Evolutionary conservation across 2,113 vertebrate species (phyloP), one percentile per base, ranked within the genome.

Genomic region (Alces alces): DNA sequence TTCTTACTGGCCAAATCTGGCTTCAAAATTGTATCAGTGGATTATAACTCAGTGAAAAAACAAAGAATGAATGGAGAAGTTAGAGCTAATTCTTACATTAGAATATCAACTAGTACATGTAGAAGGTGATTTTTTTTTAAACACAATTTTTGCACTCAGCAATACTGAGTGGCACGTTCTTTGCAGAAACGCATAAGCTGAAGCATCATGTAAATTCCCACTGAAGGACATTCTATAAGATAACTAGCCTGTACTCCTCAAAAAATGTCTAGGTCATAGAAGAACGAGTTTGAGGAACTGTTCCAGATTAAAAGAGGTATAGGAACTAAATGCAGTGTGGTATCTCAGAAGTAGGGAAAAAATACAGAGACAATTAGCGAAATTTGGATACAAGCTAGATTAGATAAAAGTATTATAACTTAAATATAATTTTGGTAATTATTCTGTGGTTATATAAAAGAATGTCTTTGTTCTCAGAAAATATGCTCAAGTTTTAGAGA

Each of bases 381-480:
- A 87, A 90, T 80, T 43, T 85, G 57, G 57, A 58, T 96, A 33
- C 47, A 52, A n/a, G 10, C 17, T 89, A 25, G 15, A 27, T 84
- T 89, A 19, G 27, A 82, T 89, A 93, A 79, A 55, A 96, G 25
- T 73, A 73, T 27, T 80, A 33, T 47, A 21, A 87, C 57, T 96
- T 87, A 83, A 73, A 57, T 90, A 23, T 58, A 91, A 55, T 91
- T 97, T 97, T 91, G 36, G 45, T 91, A 94, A 54, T 57, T 95
- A 83, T 45, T 55, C 55, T 64, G 10, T 93, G 33, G 12, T 80
- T 98, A 52, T 93, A 9, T 66, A 91, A 95, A 79, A 93, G 58
- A 89, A 78, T 70, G 47, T 54, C 60, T 92, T 89, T 91, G 23
- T 97, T 94, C 39, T 86, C 30, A 82, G 50, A 79, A 89, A 92